phyloP scores from a whole-genome alignment of 2,797 vertebrate genomes.

The Macrochelys suwanniensis region DNA sequence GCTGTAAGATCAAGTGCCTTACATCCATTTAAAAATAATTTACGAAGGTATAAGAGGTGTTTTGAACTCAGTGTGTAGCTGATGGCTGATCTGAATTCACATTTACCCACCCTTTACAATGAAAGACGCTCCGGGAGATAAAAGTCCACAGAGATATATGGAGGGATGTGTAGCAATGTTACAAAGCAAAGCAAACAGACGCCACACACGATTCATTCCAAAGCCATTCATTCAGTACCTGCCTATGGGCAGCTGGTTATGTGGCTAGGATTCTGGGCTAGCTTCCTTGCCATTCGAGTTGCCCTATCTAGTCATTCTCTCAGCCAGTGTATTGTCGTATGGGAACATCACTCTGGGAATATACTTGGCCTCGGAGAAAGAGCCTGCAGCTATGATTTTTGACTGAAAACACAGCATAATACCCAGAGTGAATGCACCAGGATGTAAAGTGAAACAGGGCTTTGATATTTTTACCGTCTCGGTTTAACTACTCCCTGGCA shows the following conservation, averaged over 20 bases:
- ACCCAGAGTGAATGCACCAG: fast-evolving
- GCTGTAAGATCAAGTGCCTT: conserved; percentile 57
- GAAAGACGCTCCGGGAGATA: conserved; percentile 33
- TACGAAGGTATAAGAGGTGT: conserved; percentile 44
- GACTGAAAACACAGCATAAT: too few species aligned
- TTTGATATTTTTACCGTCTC: not conserved
- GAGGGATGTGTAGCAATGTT: not conserved
- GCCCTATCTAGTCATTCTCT: not conserved
- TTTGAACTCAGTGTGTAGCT: conserved; percentile 52
- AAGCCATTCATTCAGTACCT: not conserved
- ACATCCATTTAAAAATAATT: conserved; percentile 71
- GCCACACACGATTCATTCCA: not conserved
- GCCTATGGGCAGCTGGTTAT: not conserved
- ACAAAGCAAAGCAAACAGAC: not conserved
- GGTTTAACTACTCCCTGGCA: not conserved
- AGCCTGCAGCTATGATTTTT: not conserved
- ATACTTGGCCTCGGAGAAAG: fast-evolving
- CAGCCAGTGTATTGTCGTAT: fast-evolving
- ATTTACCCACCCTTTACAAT: not conserved
- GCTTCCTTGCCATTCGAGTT: fast-evolving
- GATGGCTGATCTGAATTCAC: conserved; percentile 62
- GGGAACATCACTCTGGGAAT: not conserved
- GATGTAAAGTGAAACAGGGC: not conserved
- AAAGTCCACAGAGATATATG: not conserved
- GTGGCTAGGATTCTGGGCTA: not conserved